Evolutionary conservation across 2,888 invertebrate species (phyloP).

Genomic region (Nomada ruficornis): DNA sequence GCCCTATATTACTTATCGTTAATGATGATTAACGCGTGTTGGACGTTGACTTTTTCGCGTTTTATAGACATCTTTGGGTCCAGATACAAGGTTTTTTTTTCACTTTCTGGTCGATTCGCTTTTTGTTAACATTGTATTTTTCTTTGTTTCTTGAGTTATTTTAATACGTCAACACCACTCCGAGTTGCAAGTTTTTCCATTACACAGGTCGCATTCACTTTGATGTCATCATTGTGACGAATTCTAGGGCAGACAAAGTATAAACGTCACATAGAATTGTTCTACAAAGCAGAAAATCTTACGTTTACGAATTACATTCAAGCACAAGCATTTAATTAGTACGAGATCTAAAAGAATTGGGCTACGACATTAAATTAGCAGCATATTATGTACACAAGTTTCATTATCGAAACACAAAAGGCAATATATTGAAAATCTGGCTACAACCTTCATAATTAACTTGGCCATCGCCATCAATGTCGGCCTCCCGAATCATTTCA

Average conservation of each 20-base stretch:
- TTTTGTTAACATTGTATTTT: constrained; percentile 85
- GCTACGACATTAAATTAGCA: neutral
- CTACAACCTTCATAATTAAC: constrained; percentile 96
- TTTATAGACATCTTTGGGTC: constrained; percentile 82
- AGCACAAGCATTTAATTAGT: neutral
- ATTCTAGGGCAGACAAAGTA: constrained; percentile 89
- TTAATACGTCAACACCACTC: constrained; percentile 88
- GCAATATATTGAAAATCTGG: neutral
- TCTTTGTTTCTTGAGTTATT: constrained; percentile 79
- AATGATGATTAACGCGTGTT: constrained; percentile 83
- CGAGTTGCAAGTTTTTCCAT: constrained; percentile 88
- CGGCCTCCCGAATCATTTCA: constrained; percentile 99
- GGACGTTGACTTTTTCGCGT: constrained; percentile 82
- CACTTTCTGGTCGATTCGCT: constrained; percentile 87
- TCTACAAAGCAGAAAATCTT: neutral
- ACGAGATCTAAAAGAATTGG: neutral
- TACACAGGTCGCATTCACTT: constrained; percentile 92
- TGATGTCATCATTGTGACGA: constrained; percentile 99
- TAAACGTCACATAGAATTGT: constrained; percentile 18
- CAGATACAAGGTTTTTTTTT: constrained; percentile 82
- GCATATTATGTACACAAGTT: neutral
- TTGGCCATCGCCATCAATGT: constrained; percentile 99
- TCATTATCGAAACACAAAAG: constrained; percentile 67
- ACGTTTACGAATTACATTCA: neutral
- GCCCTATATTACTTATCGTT: constrained; percentile 83